Percentiles rank a stretch among this genome's conserved stretches.
Evolutionary conservation across 37 sponge, comb jelly and placozoan genomes (phyloP).

Genomic region (Diacarnus erythraeanus): DNA sequence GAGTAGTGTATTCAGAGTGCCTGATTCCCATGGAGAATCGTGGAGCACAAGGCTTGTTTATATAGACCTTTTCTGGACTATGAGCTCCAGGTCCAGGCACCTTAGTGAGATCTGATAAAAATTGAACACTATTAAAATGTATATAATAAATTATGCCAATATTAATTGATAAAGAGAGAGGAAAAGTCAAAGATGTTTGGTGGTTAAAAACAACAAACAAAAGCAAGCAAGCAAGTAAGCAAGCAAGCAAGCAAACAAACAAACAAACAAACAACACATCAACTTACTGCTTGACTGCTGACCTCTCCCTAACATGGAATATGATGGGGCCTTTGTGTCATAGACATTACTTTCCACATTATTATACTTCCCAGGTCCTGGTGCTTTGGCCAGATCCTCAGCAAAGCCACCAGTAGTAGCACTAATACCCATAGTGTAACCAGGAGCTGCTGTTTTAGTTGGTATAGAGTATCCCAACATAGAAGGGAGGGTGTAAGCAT

Average conservation of each 20-base stretch:
- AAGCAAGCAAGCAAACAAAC: too few relatives aligned
- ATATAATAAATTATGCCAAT: neutral
- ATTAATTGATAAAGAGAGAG: neutral
- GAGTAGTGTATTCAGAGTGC: slow-evolving; percentile 96
- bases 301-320: slow-evolving; percentile 93
- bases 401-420: slow-evolving; percentile 81
- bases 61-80: slow-evolving; percentile 82
- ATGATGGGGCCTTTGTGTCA: slow-evolving; percentile 76
- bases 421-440: slow-evolving; percentile 88
- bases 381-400: slow-evolving; percentile 95
- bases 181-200: neutral
- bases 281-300: too few relatives aligned
- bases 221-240: too few relatives aligned
- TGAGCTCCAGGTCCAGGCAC: slow-evolving; percentile 97
- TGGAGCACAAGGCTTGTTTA: slow-evolving; percentile 75
- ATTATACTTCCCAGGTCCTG: slow-evolving; percentile 95
- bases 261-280: too few relatives aligned
- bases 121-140: neutral
- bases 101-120: slow-evolving; percentile 74
- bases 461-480: slow-evolving; percentile 89
- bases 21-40: slow-evolving; percentile 91
- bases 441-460: slow-evolving; percentile 72
- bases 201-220: too few relatives aligned
- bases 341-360: slow-evolving; percentile 53
- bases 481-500: slow-evolving; percentile 91